Evolutionary conservation across 2,113 vertebrate genomes (phyloP), one percentile per base, ranked within the genome.

Genomic region (Cervus canadensis): DNA sequence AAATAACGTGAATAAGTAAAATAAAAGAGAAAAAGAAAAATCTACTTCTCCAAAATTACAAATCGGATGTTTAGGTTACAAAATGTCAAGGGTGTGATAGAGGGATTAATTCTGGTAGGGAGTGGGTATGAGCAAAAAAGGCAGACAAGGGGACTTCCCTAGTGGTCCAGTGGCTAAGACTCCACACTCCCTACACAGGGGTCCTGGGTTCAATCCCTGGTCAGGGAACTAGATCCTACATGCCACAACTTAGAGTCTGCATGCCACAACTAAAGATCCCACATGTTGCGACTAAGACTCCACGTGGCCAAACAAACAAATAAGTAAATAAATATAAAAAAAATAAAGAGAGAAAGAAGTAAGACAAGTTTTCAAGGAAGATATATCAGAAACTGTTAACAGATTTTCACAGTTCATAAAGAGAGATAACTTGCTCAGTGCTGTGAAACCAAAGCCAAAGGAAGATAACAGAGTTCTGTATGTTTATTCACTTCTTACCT

Each of bases 401-500:
- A 89, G 25, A 40, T 93, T 95, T 91, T 89, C 81, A 96, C 10
- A 84, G 92, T 81, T 96, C 21, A 84, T 92, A 62, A 92, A 96
- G 36, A 79, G 54, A 28, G 21, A 10, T 23, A 64, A 81, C 43
- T 57, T 67, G 43, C 36, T 60, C 67, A 81, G 36, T 78, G 52
- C 43, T 33, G 0, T 89, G 48, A 94, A 91, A 89, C 76, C 54
- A 90, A 84, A 93, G 54, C 54, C 43, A 78, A 82, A 97, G 84
- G 83, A 90, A 87, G 60, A 40, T 16, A n/a, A 59, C 8, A 90
- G 17, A 90, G 17, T 48, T 48, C 14, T 48, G 15, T n/a, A 57
- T 4, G 50, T 74, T 87, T 36, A 87, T 81, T 96, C 33, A 64
- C n/a, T 67, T 71, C 98, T 99, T 98, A 99, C 99, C 99, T 98